Percentiles rank a stretch among this genome's conserved stretches.
These are phyloP conservation scores for Pipistrellus nathusii DNA, from an alignment of 2,797 vertebrate genomes.

Conservation along the genomic window DNA sequence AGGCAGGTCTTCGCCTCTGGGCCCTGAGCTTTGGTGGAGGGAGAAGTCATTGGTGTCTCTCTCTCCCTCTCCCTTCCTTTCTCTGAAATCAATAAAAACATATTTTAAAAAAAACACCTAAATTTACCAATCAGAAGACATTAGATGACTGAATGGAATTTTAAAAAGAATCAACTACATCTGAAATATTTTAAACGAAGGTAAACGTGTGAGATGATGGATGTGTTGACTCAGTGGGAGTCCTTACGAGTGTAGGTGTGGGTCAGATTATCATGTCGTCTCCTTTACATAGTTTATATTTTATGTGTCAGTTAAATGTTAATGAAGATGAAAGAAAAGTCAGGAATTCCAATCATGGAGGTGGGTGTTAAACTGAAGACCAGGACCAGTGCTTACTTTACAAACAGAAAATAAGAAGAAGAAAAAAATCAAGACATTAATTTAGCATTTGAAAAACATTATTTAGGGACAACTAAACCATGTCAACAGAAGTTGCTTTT, in stretches of 20 bases:
- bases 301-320: too few relatives aligned
- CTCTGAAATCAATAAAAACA: too few relatives aligned
- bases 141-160: too few relatives aligned
- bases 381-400: not conserved
- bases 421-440: not conserved
- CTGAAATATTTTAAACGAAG: too few relatives aligned
- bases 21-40: not conserved
- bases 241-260: not conserved
- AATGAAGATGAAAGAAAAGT: not conserved
- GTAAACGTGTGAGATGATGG: not conserved
- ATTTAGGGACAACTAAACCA: not conserved
- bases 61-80: too few relatives aligned
- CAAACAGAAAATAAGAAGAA: not conserved
- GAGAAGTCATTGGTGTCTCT: not conserved
- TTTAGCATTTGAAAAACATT: slow-evolving; percentile 9
- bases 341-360: fast-evolving
- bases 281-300: not conserved
- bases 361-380: not conserved
- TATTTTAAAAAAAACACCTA: too few relatives aligned
- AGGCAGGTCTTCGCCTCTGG: not conserved
- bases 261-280: not conserved
- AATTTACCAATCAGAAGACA: too few relatives aligned
- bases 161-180: too few relatives aligned
- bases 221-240: not conserved
- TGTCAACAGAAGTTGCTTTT: not conserved